Conservation (phyloP, 2,888 invertebrate genomes). For the Pseudococcus longispinus region DNA sequence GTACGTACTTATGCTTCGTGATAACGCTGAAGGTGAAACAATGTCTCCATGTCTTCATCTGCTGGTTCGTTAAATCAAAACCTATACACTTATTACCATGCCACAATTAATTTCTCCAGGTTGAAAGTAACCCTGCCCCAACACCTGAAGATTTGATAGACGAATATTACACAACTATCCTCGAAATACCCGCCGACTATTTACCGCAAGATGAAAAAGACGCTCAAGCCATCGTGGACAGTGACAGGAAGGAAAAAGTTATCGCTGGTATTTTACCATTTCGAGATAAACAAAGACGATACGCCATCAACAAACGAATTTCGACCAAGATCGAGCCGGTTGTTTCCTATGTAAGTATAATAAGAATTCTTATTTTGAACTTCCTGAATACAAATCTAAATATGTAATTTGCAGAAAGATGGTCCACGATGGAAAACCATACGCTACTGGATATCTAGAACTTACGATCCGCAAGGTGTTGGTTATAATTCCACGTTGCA, state of each 20-base stretch:
- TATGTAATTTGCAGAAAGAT: no score
- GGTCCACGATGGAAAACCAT: neutral
- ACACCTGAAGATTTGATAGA: neutral
- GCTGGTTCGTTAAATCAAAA: no score
- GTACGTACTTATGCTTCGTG: no score
- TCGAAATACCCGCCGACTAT: neutral
- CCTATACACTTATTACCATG: no score
- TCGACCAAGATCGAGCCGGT: neutral
- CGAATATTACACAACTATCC: neutral
- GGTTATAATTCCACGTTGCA: neutral
- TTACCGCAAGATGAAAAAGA: neutral
- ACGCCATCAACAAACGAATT: neutral
- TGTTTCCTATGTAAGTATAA: no score
- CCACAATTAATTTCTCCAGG: neutral
- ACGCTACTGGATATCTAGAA: neutral
- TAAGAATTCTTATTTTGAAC: no score
- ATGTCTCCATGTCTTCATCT: no score
- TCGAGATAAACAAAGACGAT: neutral
- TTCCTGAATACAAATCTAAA: no score
- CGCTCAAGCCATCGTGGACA: neutral
- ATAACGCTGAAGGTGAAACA: no score
- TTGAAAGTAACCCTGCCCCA: neutral
- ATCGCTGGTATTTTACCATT: neutral
- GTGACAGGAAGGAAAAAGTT: neutral
- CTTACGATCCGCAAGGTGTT: neutral